Evolutionary conservation across 2,113 vertebrate genomes (phyloP).

Genomic region (Meleagris gallopavo): DNA sequence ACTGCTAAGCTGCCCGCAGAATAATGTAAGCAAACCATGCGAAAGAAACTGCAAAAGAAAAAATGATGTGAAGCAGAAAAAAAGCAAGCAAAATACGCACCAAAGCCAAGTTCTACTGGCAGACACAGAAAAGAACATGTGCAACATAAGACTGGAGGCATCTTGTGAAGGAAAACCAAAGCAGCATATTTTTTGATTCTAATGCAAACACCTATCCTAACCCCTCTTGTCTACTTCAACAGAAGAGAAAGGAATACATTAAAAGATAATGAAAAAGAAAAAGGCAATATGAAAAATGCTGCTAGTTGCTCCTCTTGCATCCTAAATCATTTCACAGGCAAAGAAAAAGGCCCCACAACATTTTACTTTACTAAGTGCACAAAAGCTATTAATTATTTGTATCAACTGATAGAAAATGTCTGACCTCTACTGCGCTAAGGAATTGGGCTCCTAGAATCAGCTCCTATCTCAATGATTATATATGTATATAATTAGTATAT

Average conservation of each 20-base stretch:
- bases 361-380: neutral
- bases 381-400: neutral
- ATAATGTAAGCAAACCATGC: neutral
- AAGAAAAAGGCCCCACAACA: neutral
- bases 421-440: neutral
- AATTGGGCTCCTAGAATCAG: neutral
- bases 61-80: neutral
- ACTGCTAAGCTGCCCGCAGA: neutral
- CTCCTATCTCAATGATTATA: neutral
- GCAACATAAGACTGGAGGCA: slow-evolving; percentile 9
- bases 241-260: neutral
- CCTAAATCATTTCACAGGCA: neutral
- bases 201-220: neutral
- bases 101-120: neutral
- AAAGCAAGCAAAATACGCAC: neutral
- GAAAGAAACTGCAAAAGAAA: neutral
- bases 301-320: neutral
- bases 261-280: neutral
- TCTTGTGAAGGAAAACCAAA: slow-evolving; percentile 45
- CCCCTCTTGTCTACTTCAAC: neutral
- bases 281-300: neutral
- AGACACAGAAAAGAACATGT: neutral
- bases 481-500: neutral
- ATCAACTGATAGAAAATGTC: neutral
- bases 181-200: neutral